phyloP scores from a whole-genome alignment of 2,888 invertebrate species.

The Trichopria drosophilae region DNA sequence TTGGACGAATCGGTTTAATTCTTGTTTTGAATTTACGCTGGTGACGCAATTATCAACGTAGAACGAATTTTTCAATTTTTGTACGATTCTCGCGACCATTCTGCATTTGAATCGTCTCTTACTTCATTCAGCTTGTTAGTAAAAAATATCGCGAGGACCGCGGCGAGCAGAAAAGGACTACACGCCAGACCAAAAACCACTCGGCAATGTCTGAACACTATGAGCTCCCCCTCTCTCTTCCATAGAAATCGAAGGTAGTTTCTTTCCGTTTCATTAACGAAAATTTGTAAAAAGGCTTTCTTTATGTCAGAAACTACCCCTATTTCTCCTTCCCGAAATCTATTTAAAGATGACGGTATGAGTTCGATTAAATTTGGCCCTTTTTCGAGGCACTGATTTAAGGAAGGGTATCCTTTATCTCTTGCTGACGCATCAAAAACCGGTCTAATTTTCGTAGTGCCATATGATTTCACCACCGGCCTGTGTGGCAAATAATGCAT shows the following conservation, averaged over 20 bases:
- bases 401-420: slow-evolving; percentile 31
- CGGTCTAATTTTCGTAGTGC: slow-evolving; percentile 29
- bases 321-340: slow-evolving; percentile 32
- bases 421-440: slow-evolving; percentile 39
- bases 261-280: too few relatives aligned
- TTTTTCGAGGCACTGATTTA: slow-evolving; percentile 33
- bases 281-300: too few relatives aligned
- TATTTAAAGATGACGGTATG: slow-evolving; percentile 30
- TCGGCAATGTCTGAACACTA: too few relatives aligned
- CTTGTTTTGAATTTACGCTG: slow-evolving; percentile 14
- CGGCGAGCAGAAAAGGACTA: too few relatives aligned
- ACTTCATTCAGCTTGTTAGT: too few relatives aligned
- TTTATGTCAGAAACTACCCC: too few relatives aligned
- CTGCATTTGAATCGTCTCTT: background rate
- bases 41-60: too few relatives aligned
- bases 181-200: too few relatives aligned
- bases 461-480: slow-evolving; percentile 20
- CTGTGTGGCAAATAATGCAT: slow-evolving; percentile 30
- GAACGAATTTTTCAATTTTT: too few relatives aligned
- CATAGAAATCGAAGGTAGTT: too few relatives aligned
- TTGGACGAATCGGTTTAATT: slow-evolving; percentile 18
- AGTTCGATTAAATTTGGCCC: slow-evolving; percentile 29
- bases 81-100: slow-evolving; percentile 19
- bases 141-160: too few relatives aligned
- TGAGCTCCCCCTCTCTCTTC: too few relatives aligned